Base-by-base conservation (phyloP, 1,140 invertebrate genomes). In the Drosophila jambulina region DNA sequence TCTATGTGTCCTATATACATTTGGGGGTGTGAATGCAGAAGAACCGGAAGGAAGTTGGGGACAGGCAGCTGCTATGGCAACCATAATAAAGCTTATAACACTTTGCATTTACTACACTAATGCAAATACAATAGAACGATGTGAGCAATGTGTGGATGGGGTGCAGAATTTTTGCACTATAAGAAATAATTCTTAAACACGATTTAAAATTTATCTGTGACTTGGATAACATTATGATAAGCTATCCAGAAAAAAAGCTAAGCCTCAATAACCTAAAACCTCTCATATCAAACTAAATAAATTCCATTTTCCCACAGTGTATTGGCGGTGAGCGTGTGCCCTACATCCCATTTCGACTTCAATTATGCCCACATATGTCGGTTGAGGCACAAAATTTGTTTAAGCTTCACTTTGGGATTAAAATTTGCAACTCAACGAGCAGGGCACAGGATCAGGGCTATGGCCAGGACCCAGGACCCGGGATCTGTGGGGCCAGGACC, bases 31-130 rank as follows among this genome's bases (percentile, higher is more conserved):
- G 59, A 65, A 65, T 43, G 17, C 27, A 4, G 58, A 15, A 12
- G 38, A 36, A 15, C 19, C 13, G 38, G 34, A 23, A 27, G 27
- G 49, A 43, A 17, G 23, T 56, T n/a, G 34, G 34, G 58, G 58
- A 40, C 25, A 36, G 49, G 38, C 17, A 17, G 64, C 62, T 65
- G 79, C 70, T 42, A 71, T 62, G 78, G 69, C 85, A 70, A 76
- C 71, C 78, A 74, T 90, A 90, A 90, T 90, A 88, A 88, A 84
- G 85, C 85, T 88, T 88, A 88, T 90, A 88, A 88, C 85, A 88
- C 85, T 90, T 88, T 88, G 85, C 85, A 90, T 72, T 90, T 90
- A 85, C 85, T 85, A 90, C 85, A 85, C 86, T 82, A 90, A 90
- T 90, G 85, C 85, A 90, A 85, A 90, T 90, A 90, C 85, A 85